Evolutionary conservation across 1,140 invertebrate genomes (phyloP).

Genomic region (Radopholus similis): DNA sequence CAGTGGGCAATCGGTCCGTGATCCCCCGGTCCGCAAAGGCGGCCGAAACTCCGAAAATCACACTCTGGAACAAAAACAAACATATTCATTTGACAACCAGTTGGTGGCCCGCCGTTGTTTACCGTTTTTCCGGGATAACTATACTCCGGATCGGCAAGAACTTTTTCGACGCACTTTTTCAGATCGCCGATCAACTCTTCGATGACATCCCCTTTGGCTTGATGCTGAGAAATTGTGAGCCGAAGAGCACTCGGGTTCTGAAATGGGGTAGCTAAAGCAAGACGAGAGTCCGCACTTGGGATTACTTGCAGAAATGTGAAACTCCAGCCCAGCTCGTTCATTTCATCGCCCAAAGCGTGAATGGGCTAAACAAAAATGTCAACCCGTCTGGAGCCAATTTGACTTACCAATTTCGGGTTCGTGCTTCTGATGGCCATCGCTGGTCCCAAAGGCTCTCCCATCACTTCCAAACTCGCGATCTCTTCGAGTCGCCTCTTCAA

Average conservation of each 20-base stretch:
- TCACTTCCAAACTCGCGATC: conserved; percentile 27
- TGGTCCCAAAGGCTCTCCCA: conserved; percentile 39
- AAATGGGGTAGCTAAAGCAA: background rate
- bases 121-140: conserved; percentile 40
- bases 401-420: conserved; percentile 40
- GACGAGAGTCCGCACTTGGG: background rate
- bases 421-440: conserved; percentile 34
- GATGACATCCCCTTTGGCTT: conserved; percentile 31
- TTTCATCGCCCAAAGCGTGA: conserved; percentile 38
- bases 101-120: background rate
- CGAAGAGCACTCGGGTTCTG: conserved; percentile 37
- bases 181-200: conserved; percentile 39
- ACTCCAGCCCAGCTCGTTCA: conserved; percentile 48
- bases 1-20: conserved; percentile 19
- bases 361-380: no score
- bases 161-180: conserved; percentile 35
- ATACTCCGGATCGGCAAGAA: conserved; percentile 29
- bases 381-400: no score
- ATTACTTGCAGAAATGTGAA: conserved; percentile 28
- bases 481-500: conserved; percentile 27
- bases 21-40: conserved; percentile 41
- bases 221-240: conserved; percentile 35
- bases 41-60: conserved; percentile 39
- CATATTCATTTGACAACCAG: conserved; percentile 1
- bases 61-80: conserved; percentile 23